Evolutionary conservation across 2,113 vertebrate species (phyloP), one percentile per base, ranked within the genome.

Genomic region (Penelope pileata): DNA sequence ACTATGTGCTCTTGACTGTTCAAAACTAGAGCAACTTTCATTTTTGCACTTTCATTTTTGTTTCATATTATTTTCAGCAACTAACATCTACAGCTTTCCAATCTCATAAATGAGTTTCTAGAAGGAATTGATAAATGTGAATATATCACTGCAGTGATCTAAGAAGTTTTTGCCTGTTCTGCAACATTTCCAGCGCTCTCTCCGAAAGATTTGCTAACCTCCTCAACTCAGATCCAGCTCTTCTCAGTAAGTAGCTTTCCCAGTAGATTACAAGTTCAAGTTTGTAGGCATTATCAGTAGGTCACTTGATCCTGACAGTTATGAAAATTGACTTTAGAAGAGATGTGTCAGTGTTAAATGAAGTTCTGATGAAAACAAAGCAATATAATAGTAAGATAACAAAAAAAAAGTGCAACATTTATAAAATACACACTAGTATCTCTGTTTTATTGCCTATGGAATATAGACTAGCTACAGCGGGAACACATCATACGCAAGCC

Each of bases 251-350:
- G 50, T 0, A 80, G 9, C 1, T 81, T 50, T 59, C 51, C 26
- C n/a, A 47, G 10, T 0, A 62, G n/a, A 53, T 0, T 77, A 14
- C 8, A 69, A 76, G 9, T 30, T 9, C 23, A n/a, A n/a, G n/a
- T 59, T 88, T 80, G 15, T 19, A 81, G 12, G 7, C 12, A 66
- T 67, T 67, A 91, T 23, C 29, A 63, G 30, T 19, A 72, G 14
- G 12, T 94, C 19, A 51, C n/a, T 43, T 40, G 9, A 87, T 16
- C 47, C 5, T 53, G 40, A 82, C 47, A 59, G 32, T 15, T 63
- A 62, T 12, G 63, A 70, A 74, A 84, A 42, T 7, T 30, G 6
- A 66, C 24, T 53, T 62, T 7, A 59, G 21, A 83, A 59, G n/a
- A 78, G 42, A 60, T n/a, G 47, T 62, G 10, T 29, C 69, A 58